Conservation (phyloP, 2,888 invertebrate genomes). For the Pyralis farinalis region DNA sequence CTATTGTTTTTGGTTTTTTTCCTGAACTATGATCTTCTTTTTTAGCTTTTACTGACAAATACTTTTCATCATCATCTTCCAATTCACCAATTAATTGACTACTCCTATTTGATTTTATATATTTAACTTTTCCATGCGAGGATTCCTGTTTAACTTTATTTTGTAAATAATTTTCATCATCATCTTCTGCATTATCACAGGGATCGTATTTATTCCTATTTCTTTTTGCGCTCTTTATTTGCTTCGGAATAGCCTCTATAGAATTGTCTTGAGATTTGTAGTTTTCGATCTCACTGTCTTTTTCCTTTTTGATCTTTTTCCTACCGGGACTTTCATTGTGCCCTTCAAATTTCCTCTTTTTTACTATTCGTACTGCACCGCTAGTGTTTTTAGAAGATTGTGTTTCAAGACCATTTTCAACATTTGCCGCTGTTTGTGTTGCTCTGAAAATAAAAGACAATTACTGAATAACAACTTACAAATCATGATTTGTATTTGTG, state of each 20-base stretch:
- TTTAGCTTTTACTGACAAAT: neutral
- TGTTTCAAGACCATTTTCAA: too few relatives aligned
- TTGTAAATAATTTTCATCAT: neutral
- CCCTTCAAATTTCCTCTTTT: neutral
- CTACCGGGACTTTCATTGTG: neutral
- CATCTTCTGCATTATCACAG: neutral
- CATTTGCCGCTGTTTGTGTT: too few relatives aligned
- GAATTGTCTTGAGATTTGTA: neutral
- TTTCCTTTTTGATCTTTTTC: neutral
- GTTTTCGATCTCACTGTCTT: neutral
- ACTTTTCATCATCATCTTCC: neutral
- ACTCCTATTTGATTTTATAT: neutral
- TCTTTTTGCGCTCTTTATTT: too few relatives aligned
- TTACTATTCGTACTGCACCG: neutral
- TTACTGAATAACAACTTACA: too few relatives aligned
- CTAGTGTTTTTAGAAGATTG: neutral
- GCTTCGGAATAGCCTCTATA: too few relatives aligned
- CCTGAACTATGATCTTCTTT: too few relatives aligned
- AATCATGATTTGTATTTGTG: too few relatives aligned
- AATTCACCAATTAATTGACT: neutral
- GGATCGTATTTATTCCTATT: too few relatives aligned
- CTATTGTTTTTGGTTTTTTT: too few relatives aligned
- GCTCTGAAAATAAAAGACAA: too few relatives aligned
- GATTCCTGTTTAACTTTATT: too few relatives aligned
- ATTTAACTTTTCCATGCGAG: neutral